Conservation (phyloP, 2,797 vertebrate genomes). For the Oreortyx pictus region DNA sequence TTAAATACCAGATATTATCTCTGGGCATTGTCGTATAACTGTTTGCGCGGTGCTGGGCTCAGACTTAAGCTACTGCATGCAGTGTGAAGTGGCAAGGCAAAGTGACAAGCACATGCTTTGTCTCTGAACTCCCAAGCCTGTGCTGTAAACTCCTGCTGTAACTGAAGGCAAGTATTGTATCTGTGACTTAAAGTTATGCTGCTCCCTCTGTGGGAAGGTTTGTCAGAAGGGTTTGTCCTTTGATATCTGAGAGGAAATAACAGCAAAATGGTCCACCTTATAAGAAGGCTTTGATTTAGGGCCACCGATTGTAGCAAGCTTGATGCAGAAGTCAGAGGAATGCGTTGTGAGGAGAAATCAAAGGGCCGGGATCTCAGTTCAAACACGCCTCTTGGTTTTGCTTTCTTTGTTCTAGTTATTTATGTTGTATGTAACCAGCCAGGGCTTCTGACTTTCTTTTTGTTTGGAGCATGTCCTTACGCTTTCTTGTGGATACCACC, state of each 20-base stretch:
- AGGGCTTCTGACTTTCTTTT: background rate
- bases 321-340: background rate
- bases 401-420: background rate
- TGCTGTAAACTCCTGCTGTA: background rate
- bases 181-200: background rate
- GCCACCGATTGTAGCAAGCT: background rate
- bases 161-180: background rate
- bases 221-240: background rate
- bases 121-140: background rate
- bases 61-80: background rate
- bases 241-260: background rate
- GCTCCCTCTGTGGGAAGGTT: background rate
- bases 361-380: background rate
- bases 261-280: background rate
- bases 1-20: background rate
- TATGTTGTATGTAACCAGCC: background rate
- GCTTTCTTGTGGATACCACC: background rate
- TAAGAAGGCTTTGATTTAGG: constrained; percentile 7
- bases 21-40: background rate
- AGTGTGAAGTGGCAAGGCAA: background rate
- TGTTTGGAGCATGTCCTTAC: accelerated
- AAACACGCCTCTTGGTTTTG: background rate
- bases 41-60: background rate
- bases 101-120: accelerated
- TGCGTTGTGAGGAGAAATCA: background rate